phyloP scores from a whole-genome alignment of 2,113 vertebrate species.

The Dendrocopos noguchii region DNA sequence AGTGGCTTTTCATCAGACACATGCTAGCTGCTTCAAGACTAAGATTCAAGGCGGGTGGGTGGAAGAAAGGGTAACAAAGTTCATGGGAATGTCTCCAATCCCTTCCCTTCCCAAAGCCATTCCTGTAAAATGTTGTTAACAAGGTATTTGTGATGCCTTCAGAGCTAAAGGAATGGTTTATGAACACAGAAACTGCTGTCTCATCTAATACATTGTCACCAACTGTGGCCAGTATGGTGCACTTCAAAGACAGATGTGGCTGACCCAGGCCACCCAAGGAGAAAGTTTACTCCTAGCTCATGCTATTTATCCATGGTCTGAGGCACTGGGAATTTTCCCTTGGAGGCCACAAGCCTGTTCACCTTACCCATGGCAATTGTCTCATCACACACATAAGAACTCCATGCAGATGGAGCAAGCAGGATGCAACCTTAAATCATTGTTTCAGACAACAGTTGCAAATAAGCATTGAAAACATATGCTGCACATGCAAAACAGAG shows the following conservation, averaged over 20 bases:
- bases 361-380: background rate
- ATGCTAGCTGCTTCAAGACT: background rate
- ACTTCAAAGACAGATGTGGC: background rate
- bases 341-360: background rate
- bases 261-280: background rate
- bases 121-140: background rate
- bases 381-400: background rate
- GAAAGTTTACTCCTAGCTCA: background rate
- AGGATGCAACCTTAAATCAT: background rate
- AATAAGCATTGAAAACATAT: constrained; percentile 4
- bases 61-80: background rate
- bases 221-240: background rate
- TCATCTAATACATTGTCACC: background rate
- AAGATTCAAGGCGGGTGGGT: background rate
- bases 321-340: background rate
- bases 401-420: rapidly evolving
- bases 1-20: background rate
- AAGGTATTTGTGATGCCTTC: background rate
- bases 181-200: background rate
- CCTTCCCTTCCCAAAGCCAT: background rate
- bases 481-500: background rate
- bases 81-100: background rate
- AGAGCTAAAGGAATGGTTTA: background rate
- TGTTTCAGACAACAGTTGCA: background rate
- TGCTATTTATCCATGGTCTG: background rate